A percentile compares a stretch with the other conserved stretches of the same genome.
Evolutionary conservation across 1,140 invertebrate species (phyloP).

Genomic region (Gonioctena quinquepunctata): DNA sequence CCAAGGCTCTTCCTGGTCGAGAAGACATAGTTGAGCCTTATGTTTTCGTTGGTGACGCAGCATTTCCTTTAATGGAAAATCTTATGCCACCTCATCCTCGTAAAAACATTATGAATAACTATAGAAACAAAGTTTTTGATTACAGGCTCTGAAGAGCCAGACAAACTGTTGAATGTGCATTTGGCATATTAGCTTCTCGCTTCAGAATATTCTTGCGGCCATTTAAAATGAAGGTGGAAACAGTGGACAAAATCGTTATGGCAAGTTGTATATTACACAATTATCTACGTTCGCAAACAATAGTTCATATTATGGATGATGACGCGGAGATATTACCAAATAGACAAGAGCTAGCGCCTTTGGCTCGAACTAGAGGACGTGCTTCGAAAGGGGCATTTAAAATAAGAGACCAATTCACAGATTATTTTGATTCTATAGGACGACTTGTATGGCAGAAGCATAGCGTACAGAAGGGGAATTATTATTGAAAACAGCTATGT

Average conservation of each 20-base stretch:
- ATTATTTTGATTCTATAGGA: constrained; percentile 35
- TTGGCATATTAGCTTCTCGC: constrained; percentile 13
- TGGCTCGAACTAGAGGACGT: neutral
- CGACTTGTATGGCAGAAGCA: constrained; percentile 43
- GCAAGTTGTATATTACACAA: constrained; percentile 50
- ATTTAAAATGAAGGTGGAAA: constrained; percentile 52
- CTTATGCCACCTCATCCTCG: constrained; percentile 57
- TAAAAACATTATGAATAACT: constrained; percentile 37
- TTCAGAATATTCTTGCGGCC: constrained; percentile 42
- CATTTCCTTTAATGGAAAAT: constrained; percentile 54
- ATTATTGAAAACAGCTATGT: too few species aligned
- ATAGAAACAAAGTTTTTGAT: constrained; percentile 22
- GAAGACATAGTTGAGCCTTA: constrained; percentile 40
- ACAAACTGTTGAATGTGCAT: constrained; percentile 21
- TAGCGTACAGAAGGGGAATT: constrained; percentile 6
- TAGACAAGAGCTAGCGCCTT: constrained; percentile 5
- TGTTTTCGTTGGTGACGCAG: constrained; percentile 57
- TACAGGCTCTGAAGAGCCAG: constrained; percentile 22
- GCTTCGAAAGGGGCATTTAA: constrained; percentile 3
- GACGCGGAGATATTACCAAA: constrained; percentile 18
- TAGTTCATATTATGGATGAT: too few species aligned
- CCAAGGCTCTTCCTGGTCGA: constrained; percentile 1
- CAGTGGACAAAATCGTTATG: constrained; percentile 43
- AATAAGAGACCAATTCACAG: constrained; percentile 32
- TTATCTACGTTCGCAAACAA: constrained; percentile 40